phyloP scores from a whole-genome alignment of 2,888 invertebrate species.

The Stegophylla sp. region DNA sequence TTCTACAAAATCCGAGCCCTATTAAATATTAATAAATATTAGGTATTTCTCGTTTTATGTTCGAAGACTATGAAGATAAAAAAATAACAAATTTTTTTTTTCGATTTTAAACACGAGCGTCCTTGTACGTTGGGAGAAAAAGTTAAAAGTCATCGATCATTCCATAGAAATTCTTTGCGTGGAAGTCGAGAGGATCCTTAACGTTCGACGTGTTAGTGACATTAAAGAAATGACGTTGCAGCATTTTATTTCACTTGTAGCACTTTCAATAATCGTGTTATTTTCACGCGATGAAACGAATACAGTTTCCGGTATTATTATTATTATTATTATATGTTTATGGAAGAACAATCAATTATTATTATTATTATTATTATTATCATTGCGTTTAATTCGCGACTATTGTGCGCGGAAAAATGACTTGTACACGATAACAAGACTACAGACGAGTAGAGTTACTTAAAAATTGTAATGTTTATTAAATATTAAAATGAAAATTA shows the following conservation, averaged over 20 bases:
- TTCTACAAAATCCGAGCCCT: too few relatives aligned
- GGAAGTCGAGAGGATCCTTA: slow-evolving; percentile 5
- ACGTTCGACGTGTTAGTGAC: slow-evolving; percentile 11
- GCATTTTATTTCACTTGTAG: background rate
- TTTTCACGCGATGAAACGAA: slow-evolving; percentile 11
- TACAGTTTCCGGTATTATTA: background rate
- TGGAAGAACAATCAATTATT: background rate
- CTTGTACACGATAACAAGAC: too few relatives aligned
- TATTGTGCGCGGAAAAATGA: too few relatives aligned
- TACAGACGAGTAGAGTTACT: too few relatives aligned
- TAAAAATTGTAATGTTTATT: too few relatives aligned
- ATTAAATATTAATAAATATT: too few relatives aligned
- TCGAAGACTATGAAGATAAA: too few relatives aligned
- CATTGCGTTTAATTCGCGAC: too few relatives aligned
- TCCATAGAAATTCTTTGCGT: background rate
- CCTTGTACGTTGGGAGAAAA: background rate
- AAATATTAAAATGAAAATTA: too few relatives aligned
- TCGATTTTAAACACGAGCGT: background rate
- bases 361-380: too few relatives aligned
- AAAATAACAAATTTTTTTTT: slow-evolving; percentile 12
- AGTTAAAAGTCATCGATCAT: slow-evolving; percentile 22
- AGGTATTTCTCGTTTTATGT: too few relatives aligned
- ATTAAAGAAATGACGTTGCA: slow-evolving; percentile 17
- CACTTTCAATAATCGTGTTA: slow-evolving; percentile 35
- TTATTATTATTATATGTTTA: background rate